phyloP scores from a whole-genome alignment of 2,113 vertebrate species.

The Zosterops pallidus region DNA sequence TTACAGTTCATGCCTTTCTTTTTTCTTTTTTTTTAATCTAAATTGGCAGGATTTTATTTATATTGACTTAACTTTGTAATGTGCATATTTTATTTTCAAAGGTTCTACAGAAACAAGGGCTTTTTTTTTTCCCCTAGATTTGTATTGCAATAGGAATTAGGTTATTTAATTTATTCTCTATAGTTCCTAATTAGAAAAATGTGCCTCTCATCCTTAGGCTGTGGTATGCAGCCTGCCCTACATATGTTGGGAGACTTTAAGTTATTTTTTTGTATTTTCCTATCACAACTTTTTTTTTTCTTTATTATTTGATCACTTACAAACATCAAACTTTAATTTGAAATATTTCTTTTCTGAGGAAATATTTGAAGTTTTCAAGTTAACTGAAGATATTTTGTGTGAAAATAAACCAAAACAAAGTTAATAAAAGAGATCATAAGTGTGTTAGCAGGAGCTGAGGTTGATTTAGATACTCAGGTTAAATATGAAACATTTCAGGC shows the following conservation, averaged over 20 bases:
- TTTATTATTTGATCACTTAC: background rate
- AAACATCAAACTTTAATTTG: background rate
- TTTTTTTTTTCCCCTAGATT: background rate
- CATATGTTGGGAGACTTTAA: background rate
- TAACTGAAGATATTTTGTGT: background rate
- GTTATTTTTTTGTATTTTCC: background rate
- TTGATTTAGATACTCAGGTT: background rate
- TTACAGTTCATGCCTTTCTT: background rate
- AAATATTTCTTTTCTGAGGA: background rate
- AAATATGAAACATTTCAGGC: background rate
- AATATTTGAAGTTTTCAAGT: background rate
- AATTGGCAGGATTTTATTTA: background rate
- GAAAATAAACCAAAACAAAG: background rate
- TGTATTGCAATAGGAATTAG: background rate
- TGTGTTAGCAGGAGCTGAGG: background rate
- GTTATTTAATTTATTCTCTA: background rate
- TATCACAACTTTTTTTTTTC: background rate
- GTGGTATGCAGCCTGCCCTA: background rate
- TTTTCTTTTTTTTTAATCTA: background rate
- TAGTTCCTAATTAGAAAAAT: background rate
- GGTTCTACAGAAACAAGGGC: background rate
- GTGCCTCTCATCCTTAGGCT: background rate
- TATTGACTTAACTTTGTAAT: background rate
- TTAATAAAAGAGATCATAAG: background rate
- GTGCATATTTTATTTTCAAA: background rate